Evolutionary conservation across 2,797 vertebrate species (phyloP).

Genomic region (Prionace glauca): DNA sequence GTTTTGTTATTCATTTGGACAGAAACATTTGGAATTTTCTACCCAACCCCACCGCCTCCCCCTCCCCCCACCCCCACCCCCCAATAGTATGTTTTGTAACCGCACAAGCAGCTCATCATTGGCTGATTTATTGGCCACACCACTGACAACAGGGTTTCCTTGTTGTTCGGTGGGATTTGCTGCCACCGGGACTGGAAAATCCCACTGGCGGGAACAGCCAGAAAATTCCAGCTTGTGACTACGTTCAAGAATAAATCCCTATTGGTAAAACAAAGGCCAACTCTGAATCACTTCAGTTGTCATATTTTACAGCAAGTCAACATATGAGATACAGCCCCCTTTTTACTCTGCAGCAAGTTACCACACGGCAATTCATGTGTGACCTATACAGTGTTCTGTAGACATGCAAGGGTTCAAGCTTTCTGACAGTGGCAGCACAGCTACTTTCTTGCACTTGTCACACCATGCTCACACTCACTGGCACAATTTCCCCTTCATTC

Average conservation of each 20-base stretch:
- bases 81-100: too few species aligned
- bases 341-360: background rate
- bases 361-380: background rate
- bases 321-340: background rate
- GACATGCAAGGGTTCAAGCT: background rate
- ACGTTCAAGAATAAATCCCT: background rate
- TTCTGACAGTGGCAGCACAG: background rate
- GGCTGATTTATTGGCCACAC: too few species aligned
- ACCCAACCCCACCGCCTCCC: too few species aligned
- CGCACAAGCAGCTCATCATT: too few species aligned
- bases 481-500: background rate
- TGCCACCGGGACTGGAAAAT: too few species aligned
- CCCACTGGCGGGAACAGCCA: too few species aligned
- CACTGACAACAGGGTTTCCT: too few species aligned
- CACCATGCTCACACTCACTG: background rate
- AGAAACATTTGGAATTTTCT: too few species aligned
- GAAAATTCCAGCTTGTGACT: too few species aligned
- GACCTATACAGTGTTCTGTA: background rate
- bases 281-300: background rate
- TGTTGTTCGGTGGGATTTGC: too few species aligned
- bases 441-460: background rate
- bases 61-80: too few species aligned
- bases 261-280: background rate
- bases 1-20: too few species aligned
- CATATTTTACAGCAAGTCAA: background rate